phyloP scores from a whole-genome alignment of 2,888 invertebrate species.

The Pachymerium ferrugineum region DNA sequence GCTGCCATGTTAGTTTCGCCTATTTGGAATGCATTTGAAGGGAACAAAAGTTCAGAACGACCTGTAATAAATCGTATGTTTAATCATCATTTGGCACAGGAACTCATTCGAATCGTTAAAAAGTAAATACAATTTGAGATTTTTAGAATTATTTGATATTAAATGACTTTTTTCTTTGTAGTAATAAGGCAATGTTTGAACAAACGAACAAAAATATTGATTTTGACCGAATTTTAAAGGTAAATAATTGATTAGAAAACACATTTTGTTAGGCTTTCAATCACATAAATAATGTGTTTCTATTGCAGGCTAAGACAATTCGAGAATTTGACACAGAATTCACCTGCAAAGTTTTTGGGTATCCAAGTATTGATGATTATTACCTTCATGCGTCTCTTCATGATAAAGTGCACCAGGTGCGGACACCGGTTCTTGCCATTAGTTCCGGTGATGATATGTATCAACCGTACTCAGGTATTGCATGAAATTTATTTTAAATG shows the following conservation, averaged over 20 bases:
- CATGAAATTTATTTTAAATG: background rate
- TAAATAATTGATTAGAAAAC: background rate
- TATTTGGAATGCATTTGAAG: conserved; percentile 72
- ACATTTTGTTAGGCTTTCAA: background rate
- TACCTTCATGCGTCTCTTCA: conserved; percentile 67
- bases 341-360: conserved; percentile 80
- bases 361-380: conserved; percentile 70
- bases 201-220: background rate
- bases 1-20: conserved; percentile 73
- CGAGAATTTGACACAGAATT: conserved; percentile 78
- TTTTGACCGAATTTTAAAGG: background rate
- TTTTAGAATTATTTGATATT: conserved; percentile 12
- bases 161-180: background rate
- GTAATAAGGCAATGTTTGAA: conserved; percentile 39
- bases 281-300: conserved; percentile 7
- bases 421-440: conserved; percentile 71
- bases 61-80: conserved; percentile 65
- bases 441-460: conserved; percentile 87
- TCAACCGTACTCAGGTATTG: conserved; percentile 64
- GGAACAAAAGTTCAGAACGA: conserved; percentile 64
- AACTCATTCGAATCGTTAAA: conserved; percentile 43
- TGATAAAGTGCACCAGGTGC: conserved; percentile 65
- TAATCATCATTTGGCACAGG: conserved; percentile 64
- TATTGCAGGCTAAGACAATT: conserved; percentile 59
- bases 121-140: conserved; percentile 24